Percentiles rank a stretch among this genome's conserved stretches.
phyloP scores from a whole-genome alignment of 2,113 vertebrate genomes.

The Microcebus tavaratra region DNA sequence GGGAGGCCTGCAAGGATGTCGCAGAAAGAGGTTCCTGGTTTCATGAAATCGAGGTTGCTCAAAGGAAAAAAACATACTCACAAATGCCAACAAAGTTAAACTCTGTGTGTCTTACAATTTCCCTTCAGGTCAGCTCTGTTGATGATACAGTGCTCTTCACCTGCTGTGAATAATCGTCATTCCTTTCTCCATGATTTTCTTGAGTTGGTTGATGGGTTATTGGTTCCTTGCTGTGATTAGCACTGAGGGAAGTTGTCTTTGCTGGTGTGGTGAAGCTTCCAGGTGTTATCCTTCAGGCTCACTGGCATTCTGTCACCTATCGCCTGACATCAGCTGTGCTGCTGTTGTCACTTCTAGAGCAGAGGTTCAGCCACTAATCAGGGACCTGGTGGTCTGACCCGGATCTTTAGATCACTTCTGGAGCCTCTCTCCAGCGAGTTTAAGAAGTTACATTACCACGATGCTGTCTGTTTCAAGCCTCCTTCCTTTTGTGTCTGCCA shows the following conservation, averaged over 20 bases:
- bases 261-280: not conserved
- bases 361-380: not conserved
- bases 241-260: not conserved
- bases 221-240: not conserved
- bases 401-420: not conserved
- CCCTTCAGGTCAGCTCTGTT: not conserved
- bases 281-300: not conserved
- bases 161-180: not conserved
- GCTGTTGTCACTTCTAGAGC: not conserved
- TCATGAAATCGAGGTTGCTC: not conserved
- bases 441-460: not conserved
- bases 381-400: not conserved
- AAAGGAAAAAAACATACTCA: not conserved
- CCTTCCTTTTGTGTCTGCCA: not conserved
- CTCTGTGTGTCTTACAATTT: not conserved
- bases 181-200: not conserved
- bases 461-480: not conserved
- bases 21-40: not conserved
- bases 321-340: not conserved
- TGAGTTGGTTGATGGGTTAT: not conserved
- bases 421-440: not conserved
- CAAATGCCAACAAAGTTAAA: not conserved
- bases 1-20: rapidly evolving
- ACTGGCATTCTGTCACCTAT: not conserved
- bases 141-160: not conserved